A percentile compares a stretch with the other conserved stretches of the same genome.
phyloP scores from a whole-genome alignment of 2,113 vertebrate genomes.

The Cavia aperea region DNA sequence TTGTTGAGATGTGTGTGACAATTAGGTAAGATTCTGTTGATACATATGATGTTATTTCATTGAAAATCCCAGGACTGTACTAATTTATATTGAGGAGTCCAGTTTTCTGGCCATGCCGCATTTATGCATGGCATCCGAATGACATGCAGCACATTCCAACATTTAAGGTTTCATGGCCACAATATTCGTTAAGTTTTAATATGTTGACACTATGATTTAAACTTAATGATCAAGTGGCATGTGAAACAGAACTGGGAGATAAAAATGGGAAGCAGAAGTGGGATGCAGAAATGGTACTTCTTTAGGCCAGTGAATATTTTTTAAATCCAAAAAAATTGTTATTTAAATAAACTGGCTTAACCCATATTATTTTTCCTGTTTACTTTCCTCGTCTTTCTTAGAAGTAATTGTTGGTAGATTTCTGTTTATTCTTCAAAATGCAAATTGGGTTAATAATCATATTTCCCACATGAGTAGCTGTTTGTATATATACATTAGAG shows the following conservation, averaged over 20 bases:
- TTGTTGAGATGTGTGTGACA: neutral
- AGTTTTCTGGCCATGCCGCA: neutral
- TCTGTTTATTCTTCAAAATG: neutral
- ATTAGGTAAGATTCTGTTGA: neutral
- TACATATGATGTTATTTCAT: neutral
- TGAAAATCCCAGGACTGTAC: neutral
- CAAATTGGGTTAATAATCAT: neutral
- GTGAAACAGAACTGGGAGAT: no score
- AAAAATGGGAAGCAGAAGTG: neutral
- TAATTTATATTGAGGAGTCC: neutral
- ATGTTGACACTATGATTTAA: neutral
- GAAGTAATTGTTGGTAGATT: neutral
- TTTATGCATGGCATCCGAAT: neutral
- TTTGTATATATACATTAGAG: neutral
- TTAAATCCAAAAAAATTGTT: neutral
- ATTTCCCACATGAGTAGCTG: neutral
- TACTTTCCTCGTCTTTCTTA: neutral
- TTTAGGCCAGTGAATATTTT: neutral
- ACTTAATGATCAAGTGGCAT: neutral
- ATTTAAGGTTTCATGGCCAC: neutral
- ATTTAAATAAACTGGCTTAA: neutral
- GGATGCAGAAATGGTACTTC: neutral
- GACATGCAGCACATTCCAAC: neutral
- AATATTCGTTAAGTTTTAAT: neutral
- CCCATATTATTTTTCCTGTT: neutral